Base-by-base conservation (phyloP, 2,113 vertebrate genomes). In the Antigone vipio region DNA sequence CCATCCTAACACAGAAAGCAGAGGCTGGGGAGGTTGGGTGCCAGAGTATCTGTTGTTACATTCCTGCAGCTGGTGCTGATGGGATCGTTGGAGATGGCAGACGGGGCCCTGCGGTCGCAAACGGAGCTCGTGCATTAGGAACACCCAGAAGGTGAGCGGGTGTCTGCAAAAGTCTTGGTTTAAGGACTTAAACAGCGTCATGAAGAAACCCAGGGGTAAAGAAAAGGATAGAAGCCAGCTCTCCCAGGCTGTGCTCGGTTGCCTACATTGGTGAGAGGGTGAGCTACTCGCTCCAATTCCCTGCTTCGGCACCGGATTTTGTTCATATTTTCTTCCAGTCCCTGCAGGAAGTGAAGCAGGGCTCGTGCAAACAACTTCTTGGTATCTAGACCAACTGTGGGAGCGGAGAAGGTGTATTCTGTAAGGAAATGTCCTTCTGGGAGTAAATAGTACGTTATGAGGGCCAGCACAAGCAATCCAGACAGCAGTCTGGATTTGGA, bases 51-150 rank as follows among this genome's bases (percentile, higher is more conserved):
- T 45, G 35, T 32, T 59, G 64, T 72, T 38, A 29, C 0, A 0
- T n/a, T 73, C 40, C 62, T 29, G 44, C 44, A 80, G 72, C 35
- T 0, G 0, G 34, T 58, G 55, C 76, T 42, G 76, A 13, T 0
- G 23, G 74, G 50, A 44, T n/a, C 5, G 1, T 1, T 78, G 26
- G 73, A 22, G 50, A 49, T 58, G 79, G 50, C 89, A 88, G 74
- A 58, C 9, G 2, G 60, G n/a, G 22, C 21, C 38, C n/a, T 26
- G 60, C 0, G 1, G 42, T 40, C 2, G 0, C 38, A 75, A 44
- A 58, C 0, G 1, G 18, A 47, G 9, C 18, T 73, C 53, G 18
- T 42, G 24, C 21, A 3, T 20, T 66, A 56, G 84, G 68, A 74
- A 23, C 50, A 63, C 38, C 9, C 60, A 75, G 47, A 73, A 93